These are phyloP conservation scores for Taenioides sp. DNA, from an alignment of 2,797 vertebrate species.

Conservation along the genomic window DNA sequence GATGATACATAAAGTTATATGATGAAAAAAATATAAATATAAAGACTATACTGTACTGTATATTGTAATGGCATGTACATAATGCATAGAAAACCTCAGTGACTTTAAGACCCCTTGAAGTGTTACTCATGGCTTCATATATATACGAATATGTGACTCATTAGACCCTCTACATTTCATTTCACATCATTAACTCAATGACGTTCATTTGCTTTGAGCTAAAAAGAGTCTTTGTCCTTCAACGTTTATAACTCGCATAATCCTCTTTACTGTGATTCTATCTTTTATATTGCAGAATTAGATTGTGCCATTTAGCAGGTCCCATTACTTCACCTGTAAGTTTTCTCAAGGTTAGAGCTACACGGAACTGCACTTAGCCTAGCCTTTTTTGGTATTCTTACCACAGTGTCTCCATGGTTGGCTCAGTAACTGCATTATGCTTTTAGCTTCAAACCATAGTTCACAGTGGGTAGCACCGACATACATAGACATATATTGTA, in stretches of 20 bases:
- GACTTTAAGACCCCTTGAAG: conserved; percentile 6
- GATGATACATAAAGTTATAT: neutral
- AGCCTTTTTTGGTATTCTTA: conserved; percentile 16
- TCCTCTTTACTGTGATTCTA: conserved; percentile 14
- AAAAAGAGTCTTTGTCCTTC: conserved; percentile 2
- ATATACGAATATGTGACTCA: conserved; percentile 18
- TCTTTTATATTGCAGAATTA: conserved; percentile 32
- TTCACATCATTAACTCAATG: conserved; percentile 43
- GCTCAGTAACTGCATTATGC: conserved; percentile 46
- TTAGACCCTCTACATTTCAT: conserved; percentile 12
- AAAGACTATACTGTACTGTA: neutral
- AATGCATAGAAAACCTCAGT: neutral
- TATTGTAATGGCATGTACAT: neutral
- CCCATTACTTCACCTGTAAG: conserved; percentile 5
- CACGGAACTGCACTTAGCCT: conserved; percentile 29
- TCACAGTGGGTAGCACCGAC: conserved; percentile 1
- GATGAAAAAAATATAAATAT: neutral
- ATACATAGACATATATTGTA: conserved; percentile 11
- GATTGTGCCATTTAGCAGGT: conserved; percentile 25
- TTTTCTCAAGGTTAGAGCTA: conserved; percentile 33
- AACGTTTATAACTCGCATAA: conserved; percentile 17
- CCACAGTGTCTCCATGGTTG: neutral
- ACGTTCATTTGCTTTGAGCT: conserved; percentile 30
- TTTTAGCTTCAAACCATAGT: conserved; percentile 42
- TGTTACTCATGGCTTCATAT: conserved; percentile 26